Evolutionary conservation across 2,888 invertebrate genomes (phyloP), one percentile per base, ranked within the genome.

Genomic region (Nemotelus nigrinus): DNA sequence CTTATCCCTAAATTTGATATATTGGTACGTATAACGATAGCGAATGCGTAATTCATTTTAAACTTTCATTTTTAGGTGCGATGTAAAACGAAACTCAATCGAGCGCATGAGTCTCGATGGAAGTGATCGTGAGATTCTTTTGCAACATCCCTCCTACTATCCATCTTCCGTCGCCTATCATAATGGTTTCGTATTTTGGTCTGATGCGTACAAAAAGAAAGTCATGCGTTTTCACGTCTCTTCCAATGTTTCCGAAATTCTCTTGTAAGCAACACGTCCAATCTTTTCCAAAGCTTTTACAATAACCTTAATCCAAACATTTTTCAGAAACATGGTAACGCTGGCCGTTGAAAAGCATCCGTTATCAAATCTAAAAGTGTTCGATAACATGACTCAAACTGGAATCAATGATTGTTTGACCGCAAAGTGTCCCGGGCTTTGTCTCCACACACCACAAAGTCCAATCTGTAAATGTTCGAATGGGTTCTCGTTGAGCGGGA

Each of bases 101-200:
- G 93, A 94, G 85, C 90, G 91, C 76, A 89, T 91, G 60, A 87
- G 88, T 81, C 85, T 91, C 58, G 89, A 90, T 82, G 91, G 91
- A 25, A 87, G 84, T 2, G 86, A 88, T 44, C 86, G 90, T 64
- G 86, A 87, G 83, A 82, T 90, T 75, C 85, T 93, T 57, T 87
- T 89, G 76, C 86, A 86, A 44, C 84, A 86, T 64, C 86, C 88
- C 8, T 84, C 91, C 77, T 89, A 90, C 75, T 91, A 92, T 85
- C 94, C 94, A 0, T 92, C 91, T 85, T 92, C 94, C 0, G 87
- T 94, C 70, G 91, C 91, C 7, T 88, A 91, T 77, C 88, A 90
- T 82, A 90, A 92, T 80, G 90, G 90, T 58, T 88, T 88, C 75
- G 86, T 95, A 57, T 90, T 91, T 83, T 94, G 92, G 92, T 91